phyloP scores from a whole-genome alignment of 2,888 invertebrate species.

The Diaprepes abbreviatus region DNA sequence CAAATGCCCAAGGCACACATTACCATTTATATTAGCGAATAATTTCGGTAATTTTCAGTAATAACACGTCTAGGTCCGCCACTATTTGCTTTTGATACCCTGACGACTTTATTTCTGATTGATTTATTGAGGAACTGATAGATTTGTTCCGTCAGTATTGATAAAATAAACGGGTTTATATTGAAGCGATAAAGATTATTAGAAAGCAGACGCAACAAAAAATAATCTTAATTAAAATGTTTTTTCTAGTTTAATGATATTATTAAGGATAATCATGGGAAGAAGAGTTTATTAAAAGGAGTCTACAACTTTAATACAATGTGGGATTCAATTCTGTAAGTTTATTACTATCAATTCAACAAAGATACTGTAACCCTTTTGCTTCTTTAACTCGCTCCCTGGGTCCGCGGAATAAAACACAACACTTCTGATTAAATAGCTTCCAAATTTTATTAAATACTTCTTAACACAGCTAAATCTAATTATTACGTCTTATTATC shows the following conservation, averaged over 20 bases:
- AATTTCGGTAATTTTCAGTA: constrained; percentile 46
- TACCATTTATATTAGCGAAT: constrained; percentile 49
- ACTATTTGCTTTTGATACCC: constrained; percentile 43
- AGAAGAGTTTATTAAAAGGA: too few relatives aligned
- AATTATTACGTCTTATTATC: too few relatives aligned
- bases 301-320: too few relatives aligned
- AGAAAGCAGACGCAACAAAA: not conserved
- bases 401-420: too few relatives aligned
- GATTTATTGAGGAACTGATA: constrained; percentile 44
- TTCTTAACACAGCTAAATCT: too few relatives aligned
- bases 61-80: constrained; percentile 45
- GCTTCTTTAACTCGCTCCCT: too few relatives aligned
- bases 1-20: constrained; percentile 39
- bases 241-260: not conserved
- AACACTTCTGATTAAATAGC: too few relatives aligned
- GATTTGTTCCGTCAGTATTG: constrained; percentile 22
- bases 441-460: too few relatives aligned
- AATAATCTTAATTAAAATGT: not conserved
- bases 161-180: constrained; percentile 14
- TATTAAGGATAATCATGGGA: too few relatives aligned
- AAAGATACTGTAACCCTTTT: too few relatives aligned
- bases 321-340: too few relatives aligned
- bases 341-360: too few relatives aligned
- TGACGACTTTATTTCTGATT: constrained; percentile 47
- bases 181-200: not conserved